Percentiles rank a stretch among this genome's conserved stretches.
Conservation (phyloP, 2,888 invertebrate genomes). For the Diarsia dahlii region DNA sequence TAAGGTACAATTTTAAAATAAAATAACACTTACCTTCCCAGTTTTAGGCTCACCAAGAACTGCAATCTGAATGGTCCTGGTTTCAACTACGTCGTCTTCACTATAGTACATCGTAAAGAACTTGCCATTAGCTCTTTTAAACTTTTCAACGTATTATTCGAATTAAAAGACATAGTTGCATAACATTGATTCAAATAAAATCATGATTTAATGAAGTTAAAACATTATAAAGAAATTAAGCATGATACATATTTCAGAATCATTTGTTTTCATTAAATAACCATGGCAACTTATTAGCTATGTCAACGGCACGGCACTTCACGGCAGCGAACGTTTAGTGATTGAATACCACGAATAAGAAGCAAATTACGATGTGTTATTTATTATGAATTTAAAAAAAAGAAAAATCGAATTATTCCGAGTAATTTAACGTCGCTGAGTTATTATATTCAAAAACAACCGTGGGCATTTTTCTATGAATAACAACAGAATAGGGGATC, state of each 20-base stretch:
- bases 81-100: slow-evolving; percentile 91
- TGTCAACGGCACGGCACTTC: slow-evolving; percentile 10
- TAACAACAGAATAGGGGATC: neutral
- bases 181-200: slow-evolving; percentile 15
- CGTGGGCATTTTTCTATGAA: neutral
- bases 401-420: neutral
- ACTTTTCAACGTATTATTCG: slow-evolving; percentile 25
- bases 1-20: neutral
- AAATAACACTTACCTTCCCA: slow-evolving; percentile 93
- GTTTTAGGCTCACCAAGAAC: slow-evolving; percentile 95
- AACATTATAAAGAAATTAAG: slow-evolving; percentile 21
- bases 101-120: slow-evolving; percentile 91
- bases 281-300: slow-evolving; percentile 72
- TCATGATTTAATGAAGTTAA: slow-evolving; percentile 2
- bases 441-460: neutral
- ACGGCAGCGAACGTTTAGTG: neutral
- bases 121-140: slow-evolving; percentile 50
- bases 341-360: neutral
- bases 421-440: neutral
- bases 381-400: neutral
- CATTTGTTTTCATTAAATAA: slow-evolving; percentile 70
- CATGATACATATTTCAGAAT: neutral
- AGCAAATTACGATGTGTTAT: neutral
- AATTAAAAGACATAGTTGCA: slow-evolving; percentile 32
- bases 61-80: slow-evolving; percentile 94